A percentile compares a stretch with the other conserved stretches of the same genome.
These are phyloP conservation scores for Drosophila eohydei DNA, from an alignment of 2,888 invertebrate species.

Conservation along the genomic window DNA sequence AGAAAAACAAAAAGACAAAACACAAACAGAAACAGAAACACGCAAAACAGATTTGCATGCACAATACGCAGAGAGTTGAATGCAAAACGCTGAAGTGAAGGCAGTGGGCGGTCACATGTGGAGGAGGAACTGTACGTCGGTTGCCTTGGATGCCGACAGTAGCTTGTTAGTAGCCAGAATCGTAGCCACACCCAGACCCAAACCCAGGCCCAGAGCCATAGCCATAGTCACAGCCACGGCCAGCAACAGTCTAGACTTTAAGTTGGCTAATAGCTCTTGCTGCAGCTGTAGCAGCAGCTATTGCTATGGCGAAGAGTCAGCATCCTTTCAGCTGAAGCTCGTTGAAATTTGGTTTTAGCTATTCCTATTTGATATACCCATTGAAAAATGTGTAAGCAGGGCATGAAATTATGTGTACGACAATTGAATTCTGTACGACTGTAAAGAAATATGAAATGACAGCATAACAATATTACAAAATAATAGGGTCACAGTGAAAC, in stretches of 20 bases:
- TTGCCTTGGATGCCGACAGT: conserved; percentile 75
- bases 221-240: background rate
- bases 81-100: conserved; percentile 14
- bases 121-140: conserved; percentile 40
- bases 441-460: background rate
- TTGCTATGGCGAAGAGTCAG: conserved; percentile 1
- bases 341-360: conserved; percentile 47
- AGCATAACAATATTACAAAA: background rate
- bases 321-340: conserved; percentile 44
- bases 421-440: background rate
- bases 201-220: background rate
- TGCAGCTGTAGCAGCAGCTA: conserved; percentile 12
- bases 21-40: conserved; percentile 61
- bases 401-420: background rate
- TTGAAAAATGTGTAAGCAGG: background rate
- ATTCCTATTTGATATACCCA: conserved; percentile 2
- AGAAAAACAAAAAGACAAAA: conserved; percentile 48
- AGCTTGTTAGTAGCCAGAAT: conserved; percentile 63
- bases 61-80: conserved; percentile 58
- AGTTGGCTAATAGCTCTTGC: conserved; percentile 75
- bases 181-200: conserved; percentile 4
- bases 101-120: conserved; percentile 44
- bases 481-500: too few species aligned
- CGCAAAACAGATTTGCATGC: conserved; percentile 75
- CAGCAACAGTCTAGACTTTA: conserved; percentile 69